Percentiles rank a stretch among this genome's conserved stretches.
Conservation (phyloP, 2,113 vertebrate genomes). For the Zosterops lateralis region DNA sequence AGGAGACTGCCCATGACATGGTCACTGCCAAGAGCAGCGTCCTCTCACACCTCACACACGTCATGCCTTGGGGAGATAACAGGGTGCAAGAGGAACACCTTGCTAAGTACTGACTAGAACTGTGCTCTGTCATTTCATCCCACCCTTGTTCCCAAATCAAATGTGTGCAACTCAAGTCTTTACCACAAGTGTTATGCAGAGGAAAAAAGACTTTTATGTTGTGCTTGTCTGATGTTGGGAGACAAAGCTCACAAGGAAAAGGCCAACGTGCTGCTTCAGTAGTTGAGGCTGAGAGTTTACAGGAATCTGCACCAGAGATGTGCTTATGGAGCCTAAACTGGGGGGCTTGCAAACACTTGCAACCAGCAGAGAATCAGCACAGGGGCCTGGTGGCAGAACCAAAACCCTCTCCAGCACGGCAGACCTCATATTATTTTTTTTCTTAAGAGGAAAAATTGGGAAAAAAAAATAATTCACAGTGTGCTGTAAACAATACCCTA, state of each 20-base stretch:
- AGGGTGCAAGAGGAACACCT: neutral
- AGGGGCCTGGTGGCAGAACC: neutral
- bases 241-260: neutral
- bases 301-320: neutral
- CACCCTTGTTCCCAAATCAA: neutral
- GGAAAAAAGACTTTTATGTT: neutral
- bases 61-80: rapidly evolving
- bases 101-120: neutral
- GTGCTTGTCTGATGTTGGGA: neutral
- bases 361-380: neutral
- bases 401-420: neutral
- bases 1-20: neutral
- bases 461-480: neutral
- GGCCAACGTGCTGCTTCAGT: rapidly evolving
- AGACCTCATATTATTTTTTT: neutral
- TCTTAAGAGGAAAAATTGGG: neutral
- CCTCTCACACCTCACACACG: rapidly evolving
- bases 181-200: neutral
- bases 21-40: rapidly evolving
- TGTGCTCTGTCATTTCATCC: neutral
- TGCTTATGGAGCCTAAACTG: neutral
- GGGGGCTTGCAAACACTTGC: neutral
- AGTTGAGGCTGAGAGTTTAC: neutral
- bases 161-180: neutral
- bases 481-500: neutral